phyloP scores from a whole-genome alignment of 92 coral and sea anemone species.

The Phenganax marumi region DNA sequence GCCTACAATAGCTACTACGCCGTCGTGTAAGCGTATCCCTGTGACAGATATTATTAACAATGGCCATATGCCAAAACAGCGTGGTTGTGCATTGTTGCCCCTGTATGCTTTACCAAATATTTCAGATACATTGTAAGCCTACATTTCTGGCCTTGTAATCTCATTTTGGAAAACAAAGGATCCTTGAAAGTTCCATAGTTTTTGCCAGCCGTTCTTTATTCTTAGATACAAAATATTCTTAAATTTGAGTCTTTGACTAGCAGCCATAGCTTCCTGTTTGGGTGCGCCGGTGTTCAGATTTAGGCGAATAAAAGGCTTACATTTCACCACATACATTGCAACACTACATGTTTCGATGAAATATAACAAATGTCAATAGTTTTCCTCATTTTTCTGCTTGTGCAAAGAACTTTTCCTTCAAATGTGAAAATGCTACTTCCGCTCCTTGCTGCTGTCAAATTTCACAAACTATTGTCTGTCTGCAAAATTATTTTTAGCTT shows the following conservation, averaged over 20 bases:
- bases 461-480: not conserved
- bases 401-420: not conserved
- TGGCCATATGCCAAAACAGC: constrained; percentile 28
- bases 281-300: constrained; percentile 28
- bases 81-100: not conserved
- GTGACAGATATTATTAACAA: constrained; percentile 20
- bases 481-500: not conserved
- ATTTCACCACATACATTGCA: constrained; percentile 2
- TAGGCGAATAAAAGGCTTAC: not conserved
- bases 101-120: not conserved
- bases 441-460: not conserved
- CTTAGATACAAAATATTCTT: not conserved
- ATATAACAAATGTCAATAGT: not conserved
- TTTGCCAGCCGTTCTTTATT: not conserved
- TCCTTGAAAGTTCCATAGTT: not conserved
- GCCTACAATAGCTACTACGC: not conserved
- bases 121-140: not conserved
- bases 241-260: not conserved
- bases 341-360: not conserved
- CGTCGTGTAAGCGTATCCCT: not conserved
- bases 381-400: not conserved
- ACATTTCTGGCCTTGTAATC: not conserved
- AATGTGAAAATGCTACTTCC: constrained; percentile 1
- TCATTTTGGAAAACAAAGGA: not conserved
- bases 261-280: not conserved